Base-by-base conservation (phyloP, 2,888 invertebrate genomes). In the Leptopilina myrica region DNA sequence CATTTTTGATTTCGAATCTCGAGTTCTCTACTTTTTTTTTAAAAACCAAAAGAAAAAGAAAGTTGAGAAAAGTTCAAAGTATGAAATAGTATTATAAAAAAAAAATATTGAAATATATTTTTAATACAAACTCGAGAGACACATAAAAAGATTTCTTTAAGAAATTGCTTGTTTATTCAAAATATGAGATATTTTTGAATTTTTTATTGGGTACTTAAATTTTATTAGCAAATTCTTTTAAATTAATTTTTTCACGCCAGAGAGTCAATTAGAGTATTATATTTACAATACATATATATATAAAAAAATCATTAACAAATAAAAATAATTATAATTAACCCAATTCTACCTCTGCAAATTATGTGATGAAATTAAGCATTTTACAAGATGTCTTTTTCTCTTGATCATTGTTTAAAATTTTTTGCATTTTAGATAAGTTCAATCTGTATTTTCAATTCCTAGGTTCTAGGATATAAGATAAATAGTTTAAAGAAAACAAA, bases 21-120 rank as follows among this genome's bases (percentile, higher is more conserved):
- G 46, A 26, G 20, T 46, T 49, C 49, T 43, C 20, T 20, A 67
- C 49, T 49, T 49, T 49, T 49, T 49, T 49, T 49, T 11, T 1
- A 11, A 49, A 62, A 62, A 15, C 1, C 2, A 62, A 69, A 7
- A 65, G 5, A 33, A 33, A 7, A 65, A 65, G 40, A 65, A 65
- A 82, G 79, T 79, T 77, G 69, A 76, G 73, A 49, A 82, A 76
- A 76, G 64, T 79, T 56, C 73, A 80, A 62, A 15, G 69, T 64
- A 78, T 69, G 80, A 79, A 78, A 62, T 78, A 76, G 78, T 80
- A 80, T 75, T 40, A 80, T 76, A 77, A 79, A 78, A 76, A 80
- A 78, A 56, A 53, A 46, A 65, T 78, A 81, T 79, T 40, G 67
- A 76, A 78, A 80, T 69, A 76, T 64, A 64, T 78, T 77, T 78